These are phyloP conservation scores for Eurytoma californica DNA, from an alignment of 2,888 invertebrate species.

Conservation along the genomic window DNA sequence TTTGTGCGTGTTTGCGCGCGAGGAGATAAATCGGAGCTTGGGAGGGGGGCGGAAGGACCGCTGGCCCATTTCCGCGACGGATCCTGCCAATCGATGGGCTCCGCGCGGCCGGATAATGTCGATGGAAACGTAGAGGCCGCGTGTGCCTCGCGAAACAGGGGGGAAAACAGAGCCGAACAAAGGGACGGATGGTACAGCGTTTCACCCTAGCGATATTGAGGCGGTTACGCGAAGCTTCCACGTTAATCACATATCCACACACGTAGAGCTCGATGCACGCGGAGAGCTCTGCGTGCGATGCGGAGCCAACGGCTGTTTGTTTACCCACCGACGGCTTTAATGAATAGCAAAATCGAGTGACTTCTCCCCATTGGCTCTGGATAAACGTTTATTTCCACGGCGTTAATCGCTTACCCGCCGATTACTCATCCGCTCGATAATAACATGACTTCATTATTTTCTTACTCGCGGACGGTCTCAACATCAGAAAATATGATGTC, in stretches of 20 bases:
- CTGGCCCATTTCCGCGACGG: conserved; percentile 57
- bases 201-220: conserved; percentile 61
- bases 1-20: not conserved
- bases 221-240: conserved; percentile 66
- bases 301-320: conserved; percentile 65
- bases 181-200: conserved; percentile 50
- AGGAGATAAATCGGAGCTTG: conserved; percentile 23
- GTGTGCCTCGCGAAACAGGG: conserved; percentile 43
- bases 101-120: conserved; percentile 36
- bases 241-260: conserved; percentile 72
- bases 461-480: not conserved
- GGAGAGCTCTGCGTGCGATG: conserved; percentile 1
- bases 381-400: conserved; percentile 50
- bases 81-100: conserved; percentile 67
- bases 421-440: conserved; percentile 20
- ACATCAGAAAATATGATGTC: not conserved
- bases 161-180: conserved; percentile 48
- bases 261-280: conserved; percentile 52
- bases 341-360: conserved; percentile 69
- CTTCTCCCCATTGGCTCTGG: conserved; percentile 33
- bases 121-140: conserved; percentile 31
- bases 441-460: conserved; percentile 40
- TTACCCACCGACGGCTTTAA: conserved; percentile 68
- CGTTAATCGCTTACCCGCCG: conserved; percentile 41
- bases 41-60: conserved; percentile 26